A percentile compares a stretch with the other conserved stretches of the same genome.
These are phyloP conservation scores for Diabrotica virgifera DNA, from an alignment of 1,140 invertebrate species.

Conservation along the genomic window DNA sequence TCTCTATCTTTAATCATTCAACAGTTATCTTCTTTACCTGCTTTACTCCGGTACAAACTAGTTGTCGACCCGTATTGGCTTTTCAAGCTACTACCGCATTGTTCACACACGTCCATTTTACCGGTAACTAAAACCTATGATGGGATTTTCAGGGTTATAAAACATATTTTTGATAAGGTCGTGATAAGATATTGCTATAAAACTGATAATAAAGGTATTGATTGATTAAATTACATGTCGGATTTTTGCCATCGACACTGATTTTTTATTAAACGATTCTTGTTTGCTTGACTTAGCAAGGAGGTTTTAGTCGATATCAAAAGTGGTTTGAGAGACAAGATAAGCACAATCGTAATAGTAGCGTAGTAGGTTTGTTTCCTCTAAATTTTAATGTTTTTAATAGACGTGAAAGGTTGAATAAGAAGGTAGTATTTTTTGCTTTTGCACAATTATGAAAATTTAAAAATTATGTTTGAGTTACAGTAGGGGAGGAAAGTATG, in stretches of 20 bases:
- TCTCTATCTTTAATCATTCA: no score
- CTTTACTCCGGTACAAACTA: neutral
- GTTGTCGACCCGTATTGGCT: neutral
- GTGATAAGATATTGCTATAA: constrained; percentile 1
- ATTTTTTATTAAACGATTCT: neutral
- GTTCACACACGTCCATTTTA: neutral
- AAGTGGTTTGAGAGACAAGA: no score
- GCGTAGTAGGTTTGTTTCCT: no score
- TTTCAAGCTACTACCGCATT: neutral
- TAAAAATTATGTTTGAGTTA: no score
- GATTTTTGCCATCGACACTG: neutral
- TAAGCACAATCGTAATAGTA: no score
- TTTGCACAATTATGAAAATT: no score
- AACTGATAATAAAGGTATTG: neutral
- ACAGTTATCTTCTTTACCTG: neutral
- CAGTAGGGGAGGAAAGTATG: no score
- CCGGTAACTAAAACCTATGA: neutral
- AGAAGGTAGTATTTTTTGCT: no score
- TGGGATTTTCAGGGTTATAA: neutral
- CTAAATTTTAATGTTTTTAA: no score
- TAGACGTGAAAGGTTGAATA: no score
- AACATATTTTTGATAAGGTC: neutral
- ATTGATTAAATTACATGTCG: neutral
- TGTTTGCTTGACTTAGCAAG: no score
- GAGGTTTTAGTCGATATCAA: no score